phyloP scores from a whole-genome alignment of 1,140 invertebrate genomes.

The Drosophila burlai region DNA sequence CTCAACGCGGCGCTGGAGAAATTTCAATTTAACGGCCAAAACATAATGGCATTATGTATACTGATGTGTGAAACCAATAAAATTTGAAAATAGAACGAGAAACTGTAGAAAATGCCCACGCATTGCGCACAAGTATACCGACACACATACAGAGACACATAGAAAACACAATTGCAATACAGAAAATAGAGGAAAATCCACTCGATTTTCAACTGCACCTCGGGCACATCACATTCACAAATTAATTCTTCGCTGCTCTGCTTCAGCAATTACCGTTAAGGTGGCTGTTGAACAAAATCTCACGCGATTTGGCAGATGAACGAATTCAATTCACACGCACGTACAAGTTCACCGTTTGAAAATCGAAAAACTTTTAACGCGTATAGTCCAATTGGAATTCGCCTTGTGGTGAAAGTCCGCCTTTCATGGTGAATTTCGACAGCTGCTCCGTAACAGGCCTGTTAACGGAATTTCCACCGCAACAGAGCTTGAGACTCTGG shows the following conservation, averaged over 20 bases:
- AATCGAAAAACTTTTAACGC: slow-evolving; percentile 34
- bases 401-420: slow-evolving; percentile 14
- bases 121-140: slow-evolving; percentile 52
- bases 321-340: slow-evolving; percentile 17
- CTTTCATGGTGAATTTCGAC: slow-evolving; percentile 14
- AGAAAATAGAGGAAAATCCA: slow-evolving; percentile 33
- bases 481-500: too few relatives aligned
- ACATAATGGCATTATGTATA: slow-evolving; percentile 11
- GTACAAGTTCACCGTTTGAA: slow-evolving; percentile 34
- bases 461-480: neutral
- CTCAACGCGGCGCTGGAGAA: slow-evolving; percentile 16
- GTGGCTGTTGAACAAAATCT: slow-evolving; percentile 20
- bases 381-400: slow-evolving; percentile 14
- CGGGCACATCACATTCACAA: slow-evolving; percentile 9
- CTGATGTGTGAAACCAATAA: slow-evolving; percentile 22
- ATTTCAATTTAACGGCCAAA: slow-evolving; percentile 37
- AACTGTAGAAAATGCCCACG: slow-evolving; percentile 49
- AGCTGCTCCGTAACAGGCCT: slow-evolving; percentile 6
- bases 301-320: slow-evolving; percentile 35
- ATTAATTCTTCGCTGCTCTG: slow-evolving; percentile 6
- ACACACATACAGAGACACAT: slow-evolving; percentile 24
- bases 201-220: slow-evolving; percentile 14
- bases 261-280: slow-evolving; percentile 31
- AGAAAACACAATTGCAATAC: slow-evolving; percentile 44
- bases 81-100: slow-evolving; percentile 55